phyloP scores from a whole-genome alignment of 2,113 vertebrate species.

The Syngnathus typhle region DNA sequence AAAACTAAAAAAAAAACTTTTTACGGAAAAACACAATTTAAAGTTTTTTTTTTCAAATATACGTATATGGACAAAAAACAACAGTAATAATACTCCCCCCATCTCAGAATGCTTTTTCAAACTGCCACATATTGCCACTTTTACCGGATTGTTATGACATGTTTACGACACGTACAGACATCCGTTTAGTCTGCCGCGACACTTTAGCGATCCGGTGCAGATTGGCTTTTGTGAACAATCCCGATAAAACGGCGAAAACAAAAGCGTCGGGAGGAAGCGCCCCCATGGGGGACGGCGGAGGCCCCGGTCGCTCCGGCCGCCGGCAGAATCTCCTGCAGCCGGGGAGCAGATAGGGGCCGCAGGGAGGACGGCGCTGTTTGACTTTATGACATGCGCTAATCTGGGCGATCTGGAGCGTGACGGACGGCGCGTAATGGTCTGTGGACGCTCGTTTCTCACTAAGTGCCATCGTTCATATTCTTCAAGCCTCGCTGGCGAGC shows the following conservation, averaged over 20 bases:
- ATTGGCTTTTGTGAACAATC: constrained; percentile 37
- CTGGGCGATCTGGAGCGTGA: constrained; percentile 28
- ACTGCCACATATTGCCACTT: background rate
- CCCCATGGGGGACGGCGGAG: constrained; percentile 32
- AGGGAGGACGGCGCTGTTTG: constrained; percentile 42
- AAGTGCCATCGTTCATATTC: constrained; percentile 68
- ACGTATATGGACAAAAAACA: background rate
- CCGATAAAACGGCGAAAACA: constrained; percentile 48
- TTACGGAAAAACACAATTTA: too few species aligned
- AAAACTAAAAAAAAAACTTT: too few species aligned
- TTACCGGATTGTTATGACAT: constrained; percentile 1
- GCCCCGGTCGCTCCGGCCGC: constrained; percentile 31
- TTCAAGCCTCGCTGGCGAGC: constrained; percentile 47
- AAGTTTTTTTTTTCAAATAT: background rate
- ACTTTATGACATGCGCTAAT: constrained; percentile 43
- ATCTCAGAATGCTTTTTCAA: background rate
- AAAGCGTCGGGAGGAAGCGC: constrained; percentile 54
- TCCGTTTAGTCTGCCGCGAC: constrained; percentile 20
- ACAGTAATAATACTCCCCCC: background rate
- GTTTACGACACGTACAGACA: constrained; percentile 2
- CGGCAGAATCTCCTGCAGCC: constrained; percentile 37
- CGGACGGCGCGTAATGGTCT: constrained; percentile 53
- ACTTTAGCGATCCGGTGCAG: background rate
- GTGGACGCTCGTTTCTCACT: constrained; percentile 60
- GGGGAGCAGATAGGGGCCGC: constrained; percentile 45